These are phyloP conservation scores for Lerema accius DNA, from an alignment of 1,140 invertebrate genomes.

Conservation along the genomic window DNA sequence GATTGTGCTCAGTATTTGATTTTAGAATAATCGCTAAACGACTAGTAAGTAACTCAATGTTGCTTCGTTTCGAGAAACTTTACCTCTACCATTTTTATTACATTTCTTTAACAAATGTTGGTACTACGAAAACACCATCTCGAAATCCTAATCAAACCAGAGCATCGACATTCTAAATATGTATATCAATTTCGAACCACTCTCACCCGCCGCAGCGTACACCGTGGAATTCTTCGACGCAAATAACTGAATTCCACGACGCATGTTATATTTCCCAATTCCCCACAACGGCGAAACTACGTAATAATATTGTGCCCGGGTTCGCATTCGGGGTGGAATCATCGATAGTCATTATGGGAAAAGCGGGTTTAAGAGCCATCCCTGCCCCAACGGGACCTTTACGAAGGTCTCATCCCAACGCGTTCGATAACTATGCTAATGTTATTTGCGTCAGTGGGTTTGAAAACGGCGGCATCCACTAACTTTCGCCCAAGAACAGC, in stretches of 20 bases:
- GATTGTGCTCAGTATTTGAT: no score
- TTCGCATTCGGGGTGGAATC: slow-evolving; percentile 72
- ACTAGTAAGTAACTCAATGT: no score
- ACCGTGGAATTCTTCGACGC: slow-evolving; percentile 49
- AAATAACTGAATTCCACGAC: slow-evolving; percentile 64
- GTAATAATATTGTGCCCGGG: slow-evolving; percentile 78
- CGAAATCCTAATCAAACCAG: slow-evolving; percentile 21
- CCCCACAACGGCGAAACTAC: slow-evolving; percentile 68
- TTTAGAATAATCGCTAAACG: no score
- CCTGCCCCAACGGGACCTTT: slow-evolving; percentile 73
- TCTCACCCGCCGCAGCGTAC: slow-evolving; percentile 36
- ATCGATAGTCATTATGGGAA: slow-evolving; percentile 81
- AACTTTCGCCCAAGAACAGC: slow-evolving; percentile 55
- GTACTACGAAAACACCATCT: slow-evolving; percentile 1
- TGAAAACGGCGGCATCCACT: slow-evolving; percentile 67
- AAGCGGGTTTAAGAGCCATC: slow-evolving; percentile 79
- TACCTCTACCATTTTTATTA: no score
- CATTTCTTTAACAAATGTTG: no score
- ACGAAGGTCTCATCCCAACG: slow-evolving; percentile 75
- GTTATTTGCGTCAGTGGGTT: slow-evolving; percentile 78
- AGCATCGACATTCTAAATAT: slow-evolving; percentile 30
- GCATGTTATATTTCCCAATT: slow-evolving; percentile 74
- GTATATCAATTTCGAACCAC: slow-evolving; percentile 37
- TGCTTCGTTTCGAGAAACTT: no score
- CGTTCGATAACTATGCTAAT: slow-evolving; percentile 82